Base-by-base conservation (phyloP, 2,888 invertebrate species). In the Trissolcus japonicus region DNA sequence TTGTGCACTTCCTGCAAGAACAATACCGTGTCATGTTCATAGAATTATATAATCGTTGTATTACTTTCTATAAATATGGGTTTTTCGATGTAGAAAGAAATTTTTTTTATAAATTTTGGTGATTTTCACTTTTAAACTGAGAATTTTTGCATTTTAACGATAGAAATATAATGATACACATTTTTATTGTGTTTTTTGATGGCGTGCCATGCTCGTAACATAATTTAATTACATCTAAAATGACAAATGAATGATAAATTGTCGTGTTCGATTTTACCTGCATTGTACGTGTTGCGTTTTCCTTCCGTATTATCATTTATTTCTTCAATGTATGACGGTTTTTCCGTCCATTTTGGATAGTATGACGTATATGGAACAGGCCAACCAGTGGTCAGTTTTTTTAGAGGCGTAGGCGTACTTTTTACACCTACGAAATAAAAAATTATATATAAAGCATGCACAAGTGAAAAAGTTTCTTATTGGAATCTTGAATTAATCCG, bases 261-360 rank as follows among this genome's bases (percentile, higher is more conserved):
- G 41, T 13, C 41, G 3, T 14, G 43, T n/a, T 14, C 9, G 41
- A 43, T 4, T 41, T 87, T 84, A 88, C 88, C 88, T 87, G 87
- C 83, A 82, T 84, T 87, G 79, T 86, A 82, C 68, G 84, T 84
- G 74, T 85, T 86, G 51, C 85, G 85, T 80, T 86, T 87, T 80
- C 87, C 86, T 78, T 89, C 86, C 62, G 86, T 83, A 81, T 83
- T 86, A 76, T 87, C 87, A 81, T 85, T 83, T 77, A 86, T 86
- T 82, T 86, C 84, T 80, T 88, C 86, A 80, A 84, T 87, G 79
- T 84, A 82, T 56, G 86, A 82, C 62, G 89, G 89, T 79, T 84
- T 84, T 82, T 89, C 89, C 67, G 89, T 89, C 84, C 86, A 85
- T 82, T 87, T 87, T 79, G 88, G 84, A 81, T 87, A 83, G 83